Evolutionary conservation across 2,797 vertebrate genomes (phyloP), one percentile per base, ranked within the genome.

Genomic region (Hydrocynus forskahlii): DNA sequence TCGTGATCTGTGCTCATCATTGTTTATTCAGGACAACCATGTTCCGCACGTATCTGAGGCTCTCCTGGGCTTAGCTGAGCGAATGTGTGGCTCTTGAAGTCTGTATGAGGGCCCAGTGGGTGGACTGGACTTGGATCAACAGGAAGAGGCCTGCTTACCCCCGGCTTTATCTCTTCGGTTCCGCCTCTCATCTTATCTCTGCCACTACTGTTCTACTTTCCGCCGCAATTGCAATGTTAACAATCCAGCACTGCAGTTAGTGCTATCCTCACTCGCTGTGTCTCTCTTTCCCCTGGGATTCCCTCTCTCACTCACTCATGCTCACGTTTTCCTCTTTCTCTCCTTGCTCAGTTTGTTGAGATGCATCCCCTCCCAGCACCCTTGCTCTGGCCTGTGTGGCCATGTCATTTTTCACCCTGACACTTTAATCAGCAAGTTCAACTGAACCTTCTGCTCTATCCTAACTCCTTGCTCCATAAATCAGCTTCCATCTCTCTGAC

Each of bases 381-480:
- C 62, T 68, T 35, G 63, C 64, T 67, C 57, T 85, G 80, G 85
- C 84, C 86, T 84, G 64, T 84, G 66, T 79, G 83, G 70, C 68
- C 68, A 45, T 48, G 29, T 83, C 71, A 16, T 88, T 86, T 89
- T 81, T 90, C 86, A 88, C 68, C 82, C 75, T 84, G 89, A 86
- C 88, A 86, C 75, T 88, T 90, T 90, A 89, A 89, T 90, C 89
- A 88, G 84, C 40, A 70, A 82, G 75, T 69, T 78, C 40, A 85
- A 77, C 79, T 45, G 29, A 60, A 77, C 7, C 21, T 5, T 60
- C n/a, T 12, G 74, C 83, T 67, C 66, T 78, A 29, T 55, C 66
- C 29, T 73, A 52, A 45, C 13, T 79, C 50, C 76, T 75, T 54
- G 60, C 76, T 83, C 38, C 25, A 77, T 86, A 78, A 84, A 87